Conservation (phyloP, 2,113 vertebrate species). For the Oxyura jamaicensis region DNA sequence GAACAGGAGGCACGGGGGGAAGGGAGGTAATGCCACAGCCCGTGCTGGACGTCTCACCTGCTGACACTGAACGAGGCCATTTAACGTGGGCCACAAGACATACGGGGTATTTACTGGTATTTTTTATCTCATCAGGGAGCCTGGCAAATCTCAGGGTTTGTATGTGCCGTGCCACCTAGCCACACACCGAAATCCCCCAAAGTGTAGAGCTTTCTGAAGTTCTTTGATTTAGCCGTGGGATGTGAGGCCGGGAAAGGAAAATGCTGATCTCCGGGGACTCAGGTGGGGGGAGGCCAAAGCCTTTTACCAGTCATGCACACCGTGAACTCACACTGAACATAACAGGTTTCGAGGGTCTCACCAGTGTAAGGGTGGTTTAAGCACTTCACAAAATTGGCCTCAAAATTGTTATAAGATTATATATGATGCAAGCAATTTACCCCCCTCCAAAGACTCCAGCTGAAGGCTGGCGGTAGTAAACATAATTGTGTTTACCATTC, state of each 20-base stretch:
- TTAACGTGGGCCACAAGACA: rapidly evolving
- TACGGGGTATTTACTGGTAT: rapidly evolving
- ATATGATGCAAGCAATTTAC: background rate
- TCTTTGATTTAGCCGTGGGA: background rate
- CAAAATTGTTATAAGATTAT: background rate
- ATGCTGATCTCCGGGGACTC: background rate
- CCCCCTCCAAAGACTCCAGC: background rate
- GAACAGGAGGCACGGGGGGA: background rate
- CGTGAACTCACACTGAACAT: background rate
- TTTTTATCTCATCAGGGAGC: background rate
- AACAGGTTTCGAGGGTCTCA: background rate
- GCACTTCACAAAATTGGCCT: background rate
- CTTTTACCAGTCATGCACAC: background rate
- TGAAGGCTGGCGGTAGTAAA: background rate
- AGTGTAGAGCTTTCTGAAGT: background rate
- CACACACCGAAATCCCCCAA: background rate
- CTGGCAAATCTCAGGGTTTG: background rate
- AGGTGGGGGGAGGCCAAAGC: background rate
- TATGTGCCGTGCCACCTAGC: no score
- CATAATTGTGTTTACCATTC: slow-evolving; percentile 26
- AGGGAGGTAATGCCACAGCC: background rate
- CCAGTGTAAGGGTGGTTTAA: background rate
- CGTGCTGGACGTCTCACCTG: background rate
- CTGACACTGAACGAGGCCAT: background rate
- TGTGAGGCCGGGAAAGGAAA: background rate